Evolutionary conservation across 2,888 invertebrate species (phyloP), one percentile per base, ranked within the genome.

Genomic region (Exephanes ischioxanthus): DNA sequence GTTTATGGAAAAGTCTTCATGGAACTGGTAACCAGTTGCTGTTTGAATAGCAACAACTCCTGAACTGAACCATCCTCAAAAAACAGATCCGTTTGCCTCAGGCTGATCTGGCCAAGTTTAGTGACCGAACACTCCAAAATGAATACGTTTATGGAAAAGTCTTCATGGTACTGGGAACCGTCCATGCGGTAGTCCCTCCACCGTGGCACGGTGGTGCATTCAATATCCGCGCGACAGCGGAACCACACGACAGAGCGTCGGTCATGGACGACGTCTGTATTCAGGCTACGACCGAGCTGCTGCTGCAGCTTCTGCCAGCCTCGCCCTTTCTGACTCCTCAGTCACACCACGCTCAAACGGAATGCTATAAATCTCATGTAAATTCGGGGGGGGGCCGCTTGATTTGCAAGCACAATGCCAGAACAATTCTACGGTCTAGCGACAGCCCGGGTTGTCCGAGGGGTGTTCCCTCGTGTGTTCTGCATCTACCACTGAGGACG

Each of bases 341-440:
- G 80, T 67, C 58, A 61, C 48, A 45, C 58, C 73, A 33, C 68
- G 67, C 63, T 89, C 91, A 92, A 91, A 91, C 91, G 92, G 91
- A 92, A 93, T 92, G 91, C 92, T 90, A 93, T 93, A 93, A 93
- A 93, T 93, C 92, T 93, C 91, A 93, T 93, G 93, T 92, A 93
- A 93, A 93, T 93, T 93, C 90, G 90, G 91, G 53, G 33, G 90
- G 91, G 53, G 33, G 89, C 89, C 90, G 91, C 91, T 93, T 93
- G 93, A 93, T 93, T 93, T 93, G 93, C 93, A 93, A 93, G 91
- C 93, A 92, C 92, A 92, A 92, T 93, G 92, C 92, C 91, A 92
- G 92, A 11, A 92, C 92, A 91, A 92, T 93, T 92, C 91, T 90
- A 91, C 91, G 90, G 88, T 92, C 91, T 88, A 37, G 61, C 55